Evolutionary conservation across 2,113 vertebrate genomes (phyloP).

Genomic region (Columba janthina): DNA sequence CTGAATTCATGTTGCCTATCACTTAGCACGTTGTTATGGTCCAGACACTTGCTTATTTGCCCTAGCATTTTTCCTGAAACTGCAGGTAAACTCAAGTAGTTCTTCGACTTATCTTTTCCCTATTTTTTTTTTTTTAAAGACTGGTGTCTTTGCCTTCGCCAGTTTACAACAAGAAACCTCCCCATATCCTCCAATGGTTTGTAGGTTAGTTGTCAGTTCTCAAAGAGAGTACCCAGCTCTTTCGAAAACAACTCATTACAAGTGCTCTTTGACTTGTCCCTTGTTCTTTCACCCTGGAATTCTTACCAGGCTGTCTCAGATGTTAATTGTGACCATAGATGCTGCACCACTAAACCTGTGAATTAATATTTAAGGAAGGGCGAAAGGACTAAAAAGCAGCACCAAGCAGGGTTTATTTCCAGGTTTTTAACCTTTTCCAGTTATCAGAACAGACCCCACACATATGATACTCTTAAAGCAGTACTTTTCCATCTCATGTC

Average conservation of each 20-base stretch:
- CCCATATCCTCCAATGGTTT: background rate
- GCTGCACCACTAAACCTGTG: background rate
- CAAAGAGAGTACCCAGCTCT: background rate
- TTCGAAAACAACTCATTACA: background rate
- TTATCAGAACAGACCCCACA: background rate
- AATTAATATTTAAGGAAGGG: background rate
- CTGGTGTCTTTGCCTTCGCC: background rate
- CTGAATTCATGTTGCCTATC: background rate
- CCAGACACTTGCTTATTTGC: background rate
- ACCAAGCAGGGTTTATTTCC: background rate
- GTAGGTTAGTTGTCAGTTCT: background rate
- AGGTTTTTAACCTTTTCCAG: background rate
- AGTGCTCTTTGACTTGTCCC: background rate
- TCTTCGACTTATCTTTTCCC: background rate
- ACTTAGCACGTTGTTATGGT: background rate
- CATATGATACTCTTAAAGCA: background rate
- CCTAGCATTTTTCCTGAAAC: background rate
- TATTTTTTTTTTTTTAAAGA: background rate
- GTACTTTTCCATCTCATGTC: rapidly evolving
- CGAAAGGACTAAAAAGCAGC: background rate
- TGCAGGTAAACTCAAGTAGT: background rate
- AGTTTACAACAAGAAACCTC: background rate
- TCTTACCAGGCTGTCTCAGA: background rate
- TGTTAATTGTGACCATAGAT: background rate
- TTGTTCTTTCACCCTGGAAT: background rate